Evolutionary conservation across 2,113 vertebrate species (phyloP).

Genomic region (Heloderma charlesbogerti): DNA sequence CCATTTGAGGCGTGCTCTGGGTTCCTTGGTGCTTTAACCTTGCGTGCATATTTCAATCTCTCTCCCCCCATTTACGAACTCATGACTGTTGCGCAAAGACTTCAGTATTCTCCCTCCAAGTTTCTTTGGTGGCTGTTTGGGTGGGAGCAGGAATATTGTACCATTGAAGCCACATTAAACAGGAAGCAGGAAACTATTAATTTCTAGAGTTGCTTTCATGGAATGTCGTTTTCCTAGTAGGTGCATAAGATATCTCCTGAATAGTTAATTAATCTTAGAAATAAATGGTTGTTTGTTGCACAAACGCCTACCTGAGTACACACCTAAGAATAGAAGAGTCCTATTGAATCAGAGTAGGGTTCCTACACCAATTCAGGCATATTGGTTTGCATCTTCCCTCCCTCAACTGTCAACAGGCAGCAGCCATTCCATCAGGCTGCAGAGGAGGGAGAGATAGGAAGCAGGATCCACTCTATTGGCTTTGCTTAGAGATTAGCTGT

Average conservation of each 20-base stretch:
- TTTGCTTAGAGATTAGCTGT: background rate
- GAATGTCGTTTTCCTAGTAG: background rate
- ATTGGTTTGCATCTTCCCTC: background rate
- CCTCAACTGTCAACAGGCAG: background rate
- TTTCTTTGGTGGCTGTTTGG: background rate
- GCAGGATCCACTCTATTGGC: background rate
- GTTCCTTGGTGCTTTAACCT: background rate
- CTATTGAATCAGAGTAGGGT: background rate
- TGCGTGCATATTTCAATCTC: background rate
- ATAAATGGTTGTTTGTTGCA: background rate
- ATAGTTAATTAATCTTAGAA: no score
- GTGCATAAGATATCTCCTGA: background rate
- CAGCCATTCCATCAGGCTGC: background rate
- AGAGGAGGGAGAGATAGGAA: background rate
- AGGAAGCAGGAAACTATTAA: background rate
- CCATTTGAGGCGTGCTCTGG: background rate
- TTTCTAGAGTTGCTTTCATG: background rate
- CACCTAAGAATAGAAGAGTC: background rate
- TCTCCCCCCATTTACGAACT: background rate
- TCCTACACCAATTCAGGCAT: background rate
- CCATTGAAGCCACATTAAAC: background rate
- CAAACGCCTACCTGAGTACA: background rate
- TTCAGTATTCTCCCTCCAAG: background rate
- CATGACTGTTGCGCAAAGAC: background rate
- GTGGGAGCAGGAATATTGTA: no score